A percentile compares a stretch with the other conserved stretches of the same genome.
Evolutionary conservation across 2,797 vertebrate species (phyloP).

Genomic region (Discoglossus pictus): DNA sequence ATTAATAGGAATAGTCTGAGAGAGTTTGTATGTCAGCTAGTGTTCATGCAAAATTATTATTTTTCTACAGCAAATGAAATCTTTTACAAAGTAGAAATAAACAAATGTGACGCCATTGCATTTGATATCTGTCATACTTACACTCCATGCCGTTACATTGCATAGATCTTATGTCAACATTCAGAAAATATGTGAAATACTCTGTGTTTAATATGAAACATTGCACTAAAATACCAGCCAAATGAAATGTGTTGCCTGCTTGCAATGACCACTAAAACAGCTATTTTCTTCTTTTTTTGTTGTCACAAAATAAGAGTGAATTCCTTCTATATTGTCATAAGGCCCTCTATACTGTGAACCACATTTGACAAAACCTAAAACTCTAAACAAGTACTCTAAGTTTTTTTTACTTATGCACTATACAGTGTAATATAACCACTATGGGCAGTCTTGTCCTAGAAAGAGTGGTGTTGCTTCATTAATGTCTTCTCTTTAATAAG

Average conservation of each 20-base stretch:
- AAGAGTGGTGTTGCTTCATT: too few species aligned
- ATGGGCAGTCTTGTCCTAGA: too few species aligned
- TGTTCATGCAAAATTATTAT: slow-evolving; percentile 11
- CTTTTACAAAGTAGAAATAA: background rate
- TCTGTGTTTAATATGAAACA: background rate
- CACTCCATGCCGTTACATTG: background rate
- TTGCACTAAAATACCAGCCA: background rate
- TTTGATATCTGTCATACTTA: slow-evolving; percentile 1
- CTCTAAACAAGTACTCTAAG: too few species aligned
- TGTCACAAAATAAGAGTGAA: too few species aligned
- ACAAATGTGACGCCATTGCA: background rate
- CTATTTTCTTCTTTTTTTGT: too few species aligned
- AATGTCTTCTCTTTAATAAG: too few species aligned
- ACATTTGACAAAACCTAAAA: too few species aligned
- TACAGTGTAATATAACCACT: too few species aligned
- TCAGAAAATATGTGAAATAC: background rate
- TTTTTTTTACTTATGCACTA: too few species aligned
- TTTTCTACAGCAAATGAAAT: slow-evolving; percentile 18
- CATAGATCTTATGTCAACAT: background rate
- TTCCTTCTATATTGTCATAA: too few species aligned
- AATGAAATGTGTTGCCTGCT: background rate
- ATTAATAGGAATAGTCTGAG: slow-evolving; percentile 1
- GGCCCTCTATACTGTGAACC: too few species aligned
- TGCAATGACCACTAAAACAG: too few species aligned
- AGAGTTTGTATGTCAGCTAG: background rate